Conservation (phyloP, 2,888 invertebrate genomes). For the Drosophila pegasa region DNA sequence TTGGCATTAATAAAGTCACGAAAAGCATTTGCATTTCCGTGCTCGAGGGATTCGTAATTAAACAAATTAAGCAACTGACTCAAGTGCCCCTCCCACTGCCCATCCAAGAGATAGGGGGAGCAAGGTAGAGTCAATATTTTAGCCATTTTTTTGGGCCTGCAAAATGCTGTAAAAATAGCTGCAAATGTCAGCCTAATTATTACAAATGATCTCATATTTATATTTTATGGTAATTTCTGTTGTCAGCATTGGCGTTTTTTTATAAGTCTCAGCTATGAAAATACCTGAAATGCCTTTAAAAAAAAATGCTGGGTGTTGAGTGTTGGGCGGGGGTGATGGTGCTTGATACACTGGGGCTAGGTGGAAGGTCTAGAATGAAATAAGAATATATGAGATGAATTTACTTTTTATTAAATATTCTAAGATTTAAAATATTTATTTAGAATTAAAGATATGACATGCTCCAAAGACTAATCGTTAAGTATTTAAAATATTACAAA, state of each 20-base stretch:
- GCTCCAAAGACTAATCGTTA: no score
- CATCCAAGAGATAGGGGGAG: not conserved
- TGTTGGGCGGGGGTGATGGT: not conserved
- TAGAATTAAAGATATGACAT: no score
- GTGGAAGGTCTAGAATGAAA: not conserved
- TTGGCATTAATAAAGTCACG: slow-evolving; percentile 63
- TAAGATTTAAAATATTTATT: no score
- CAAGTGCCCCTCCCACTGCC: slow-evolving; percentile 9
- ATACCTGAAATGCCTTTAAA: slow-evolving; percentile 54
- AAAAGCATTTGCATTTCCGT: slow-evolving; percentile 31
- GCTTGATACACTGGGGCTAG: not conserved
- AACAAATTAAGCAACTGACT: slow-evolving; percentile 63
- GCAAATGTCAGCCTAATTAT: slow-evolving; percentile 74
- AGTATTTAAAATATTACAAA: no score
- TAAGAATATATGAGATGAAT: no score
- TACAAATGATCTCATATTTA: slow-evolving; percentile 74
- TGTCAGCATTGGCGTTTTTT: slow-evolving; percentile 58
- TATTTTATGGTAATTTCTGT: slow-evolving; percentile 60
- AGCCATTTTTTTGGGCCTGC: slow-evolving; percentile 30
- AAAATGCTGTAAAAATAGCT: slow-evolving; percentile 55
- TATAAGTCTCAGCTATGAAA: slow-evolving; percentile 46
- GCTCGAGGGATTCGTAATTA: slow-evolving; percentile 70
- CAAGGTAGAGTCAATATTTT: not conserved
- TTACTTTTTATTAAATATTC: not conserved
- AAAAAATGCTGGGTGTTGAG: slow-evolving; percentile 5